Percentiles rank a stretch among this genome's conserved stretches.
These are phyloP conservation scores for Melitaea cinxia DNA, from an alignment of 1,140 invertebrate species.

Conservation along the genomic window DNA sequence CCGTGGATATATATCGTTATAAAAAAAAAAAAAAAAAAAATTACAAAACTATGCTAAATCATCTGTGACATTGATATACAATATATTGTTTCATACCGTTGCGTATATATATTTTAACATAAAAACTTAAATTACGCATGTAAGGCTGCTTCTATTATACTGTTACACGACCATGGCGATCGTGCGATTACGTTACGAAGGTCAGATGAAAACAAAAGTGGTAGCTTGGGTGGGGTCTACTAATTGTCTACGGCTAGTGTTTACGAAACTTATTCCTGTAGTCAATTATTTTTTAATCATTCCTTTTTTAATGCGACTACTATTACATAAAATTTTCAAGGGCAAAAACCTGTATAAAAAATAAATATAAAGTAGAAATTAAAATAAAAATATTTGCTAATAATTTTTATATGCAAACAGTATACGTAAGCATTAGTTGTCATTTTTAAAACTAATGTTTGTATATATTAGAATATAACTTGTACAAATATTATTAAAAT, in stretches of 20 bases:
- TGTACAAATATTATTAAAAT: too few relatives aligned
- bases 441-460: too few relatives aligned
- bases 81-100: background rate
- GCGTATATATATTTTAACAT: background rate
- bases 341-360: too few relatives aligned
- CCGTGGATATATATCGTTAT: too few relatives aligned
- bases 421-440: too few relatives aligned
- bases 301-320: too few relatives aligned
- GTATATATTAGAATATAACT: too few relatives aligned
- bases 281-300: background rate
- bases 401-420: too few relatives aligned
- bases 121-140: background rate
- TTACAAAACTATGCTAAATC: background rate
- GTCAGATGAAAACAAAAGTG: conserved; percentile 16
- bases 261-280: background rate
- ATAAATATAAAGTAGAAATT: too few relatives aligned
- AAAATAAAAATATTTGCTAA: too few relatives aligned
- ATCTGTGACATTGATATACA: background rate
- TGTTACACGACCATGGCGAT: conserved; percentile 11
- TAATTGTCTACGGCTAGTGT: background rate
- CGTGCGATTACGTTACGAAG: conserved; percentile 10
- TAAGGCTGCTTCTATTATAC: conserved; percentile 6
- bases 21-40: too few relatives aligned
- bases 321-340: too few relatives aligned
- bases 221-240: background rate